Conservation (phyloP, 2,113 vertebrate species). For the Heloderma charlesbogerti region DNA sequence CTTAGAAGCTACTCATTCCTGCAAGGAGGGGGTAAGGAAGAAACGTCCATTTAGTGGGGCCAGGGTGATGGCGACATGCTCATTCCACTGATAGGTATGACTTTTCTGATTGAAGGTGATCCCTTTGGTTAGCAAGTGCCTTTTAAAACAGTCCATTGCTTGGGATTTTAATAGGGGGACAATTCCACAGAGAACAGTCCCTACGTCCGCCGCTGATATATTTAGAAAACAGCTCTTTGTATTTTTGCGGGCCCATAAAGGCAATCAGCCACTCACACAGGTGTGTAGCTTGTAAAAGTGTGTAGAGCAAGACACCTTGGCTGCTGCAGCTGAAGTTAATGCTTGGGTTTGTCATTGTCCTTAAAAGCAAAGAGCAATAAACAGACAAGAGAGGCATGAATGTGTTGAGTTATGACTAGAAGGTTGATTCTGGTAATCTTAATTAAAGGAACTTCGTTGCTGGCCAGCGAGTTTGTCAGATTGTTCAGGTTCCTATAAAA, state of each 20-base stretch:
- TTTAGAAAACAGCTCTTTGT: not conserved
- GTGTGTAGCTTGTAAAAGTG: not conserved
- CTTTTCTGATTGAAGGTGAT: not conserved
- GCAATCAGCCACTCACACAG: not conserved
- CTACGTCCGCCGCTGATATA: not conserved
- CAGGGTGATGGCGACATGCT: not conserved
- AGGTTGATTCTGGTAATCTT: conserved; percentile 17
- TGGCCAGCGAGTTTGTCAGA: not conserved
- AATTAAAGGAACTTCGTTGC: conserved; percentile 20
- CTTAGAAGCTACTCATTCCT: not conserved
- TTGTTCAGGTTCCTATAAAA: conserved; percentile 3
- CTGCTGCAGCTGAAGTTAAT: not conserved
- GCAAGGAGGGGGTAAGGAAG: not conserved
- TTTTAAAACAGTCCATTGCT: not conserved
- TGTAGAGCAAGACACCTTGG: not conserved
- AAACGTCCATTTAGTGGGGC: not conserved
- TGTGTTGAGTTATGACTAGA: not conserved
- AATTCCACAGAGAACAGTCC: not conserved
- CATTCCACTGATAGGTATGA: not conserved
- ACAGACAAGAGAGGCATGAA: not conserved
- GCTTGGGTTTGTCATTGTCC: not conserved
- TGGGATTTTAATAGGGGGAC: not conserved
- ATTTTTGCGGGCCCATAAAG: not conserved
- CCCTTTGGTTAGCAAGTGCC: not conserved
- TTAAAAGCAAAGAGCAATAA: not conserved